These are phyloP conservation scores for Cheirogaleus medius DNA, from an alignment of 2,113 vertebrate genomes.

Conservation along the genomic window DNA sequence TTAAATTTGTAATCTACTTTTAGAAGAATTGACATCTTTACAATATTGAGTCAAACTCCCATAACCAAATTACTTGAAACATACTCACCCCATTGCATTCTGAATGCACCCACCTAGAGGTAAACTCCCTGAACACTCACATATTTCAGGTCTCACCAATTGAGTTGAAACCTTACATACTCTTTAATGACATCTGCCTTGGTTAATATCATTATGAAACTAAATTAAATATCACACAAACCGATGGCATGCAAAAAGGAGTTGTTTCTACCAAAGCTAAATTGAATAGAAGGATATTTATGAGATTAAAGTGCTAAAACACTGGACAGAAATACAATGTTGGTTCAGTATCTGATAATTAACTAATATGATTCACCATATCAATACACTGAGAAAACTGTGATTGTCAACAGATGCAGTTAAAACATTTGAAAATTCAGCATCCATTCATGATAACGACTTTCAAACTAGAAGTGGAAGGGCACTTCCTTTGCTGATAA, in stretches of 20 bases:
- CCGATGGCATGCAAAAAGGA: background rate
- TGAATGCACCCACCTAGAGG: background rate
- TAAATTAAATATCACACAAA: constrained; percentile 10
- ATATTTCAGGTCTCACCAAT: background rate
- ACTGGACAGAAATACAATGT: background rate
- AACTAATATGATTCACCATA: background rate
- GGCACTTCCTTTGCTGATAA: background rate
- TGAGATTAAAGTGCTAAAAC: background rate
- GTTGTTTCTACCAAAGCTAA: background rate
- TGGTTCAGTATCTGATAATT: background rate
- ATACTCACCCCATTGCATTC: background rate
- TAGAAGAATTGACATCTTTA: background rate
- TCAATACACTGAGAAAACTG: background rate
- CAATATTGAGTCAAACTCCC: background rate
- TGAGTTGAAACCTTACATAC: background rate
- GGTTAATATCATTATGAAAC: background rate
- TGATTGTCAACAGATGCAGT: background rate
- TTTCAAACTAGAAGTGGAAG: background rate
- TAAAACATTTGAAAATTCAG: background rate
- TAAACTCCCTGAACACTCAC: background rate
- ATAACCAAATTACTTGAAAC: background rate
- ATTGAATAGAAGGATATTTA: background rate
- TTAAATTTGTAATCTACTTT: constrained; percentile 1
- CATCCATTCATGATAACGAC: background rate
- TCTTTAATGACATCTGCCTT: background rate